These are phyloP conservation scores for Copsychus sechellarum DNA, from an alignment of 2,113 vertebrate genomes.

Conservation along the genomic window DNA sequence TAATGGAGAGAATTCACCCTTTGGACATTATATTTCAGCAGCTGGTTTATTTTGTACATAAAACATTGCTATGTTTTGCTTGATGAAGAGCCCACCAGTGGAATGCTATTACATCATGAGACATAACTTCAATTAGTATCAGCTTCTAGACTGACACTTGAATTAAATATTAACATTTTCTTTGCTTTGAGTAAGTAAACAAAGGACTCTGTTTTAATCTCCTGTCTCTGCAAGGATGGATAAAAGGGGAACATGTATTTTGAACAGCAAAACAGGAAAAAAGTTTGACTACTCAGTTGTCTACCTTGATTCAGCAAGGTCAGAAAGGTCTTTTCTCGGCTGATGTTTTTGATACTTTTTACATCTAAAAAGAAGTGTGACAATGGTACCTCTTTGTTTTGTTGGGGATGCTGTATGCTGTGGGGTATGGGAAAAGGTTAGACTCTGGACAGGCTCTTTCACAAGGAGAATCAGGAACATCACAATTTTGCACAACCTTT, in stretches of 20 bases:
- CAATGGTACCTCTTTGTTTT: background rate
- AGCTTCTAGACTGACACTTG: conserved; percentile 26
- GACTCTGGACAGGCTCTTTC: background rate
- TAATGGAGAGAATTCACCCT: conserved; percentile 2
- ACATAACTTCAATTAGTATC: conserved; percentile 31
- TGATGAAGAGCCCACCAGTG: conserved; percentile 7
- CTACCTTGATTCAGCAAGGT: background rate
- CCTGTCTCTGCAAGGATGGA: background rate
- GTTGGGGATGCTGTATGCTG: background rate
- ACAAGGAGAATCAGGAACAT: background rate
- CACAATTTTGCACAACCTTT: background rate
- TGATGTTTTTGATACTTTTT: background rate
- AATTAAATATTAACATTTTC: conserved; percentile 63
- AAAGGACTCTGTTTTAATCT: background rate
- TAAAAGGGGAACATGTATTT: background rate
- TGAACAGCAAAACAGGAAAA: background rate
- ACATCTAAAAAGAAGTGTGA: background rate
- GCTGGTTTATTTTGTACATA: conserved; percentile 32
- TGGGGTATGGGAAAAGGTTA: background rate
- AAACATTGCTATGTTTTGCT: conserved; percentile 27
- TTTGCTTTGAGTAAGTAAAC: conserved; percentile 33
- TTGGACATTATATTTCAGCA: conserved; percentile 16
- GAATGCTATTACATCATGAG: conserved; percentile 52
- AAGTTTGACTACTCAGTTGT: background rate
- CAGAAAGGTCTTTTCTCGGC: background rate